These are phyloP conservation scores for Verasper variegatus DNA, from an alignment of 2,113 vertebrate genomes.

Conservation along the genomic window DNA sequence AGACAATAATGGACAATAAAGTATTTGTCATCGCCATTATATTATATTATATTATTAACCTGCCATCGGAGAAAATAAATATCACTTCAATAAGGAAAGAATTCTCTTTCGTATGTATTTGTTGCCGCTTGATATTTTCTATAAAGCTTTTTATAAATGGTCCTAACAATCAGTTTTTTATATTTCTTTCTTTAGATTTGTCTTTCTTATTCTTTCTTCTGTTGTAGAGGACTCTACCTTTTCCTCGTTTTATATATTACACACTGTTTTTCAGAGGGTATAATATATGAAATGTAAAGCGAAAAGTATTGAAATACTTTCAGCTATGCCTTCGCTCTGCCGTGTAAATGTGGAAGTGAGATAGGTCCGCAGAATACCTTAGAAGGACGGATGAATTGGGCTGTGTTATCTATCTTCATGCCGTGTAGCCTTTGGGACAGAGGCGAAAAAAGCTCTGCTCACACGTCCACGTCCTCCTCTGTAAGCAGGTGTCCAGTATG, in stretches of 20 bases:
- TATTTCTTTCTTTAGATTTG: not conserved
- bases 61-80: not conserved
- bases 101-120: not conserved
- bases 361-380: not conserved
- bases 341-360: not conserved
- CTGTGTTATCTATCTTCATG: not conserved
- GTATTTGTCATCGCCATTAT: too few relatives aligned
- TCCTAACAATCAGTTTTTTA: not conserved
- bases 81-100: not conserved
- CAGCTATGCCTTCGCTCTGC: not conserved
- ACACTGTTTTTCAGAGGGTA: not conserved
- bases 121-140: too few relatives aligned
- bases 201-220: not conserved
- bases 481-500: not conserved
- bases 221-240: not conserved
- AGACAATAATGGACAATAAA: too few relatives aligned
- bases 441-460: not conserved
- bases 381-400: not conserved
- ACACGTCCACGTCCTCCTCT: conserved; percentile 1
- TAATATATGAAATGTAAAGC: too few relatives aligned
- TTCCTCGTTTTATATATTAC: not conserved
- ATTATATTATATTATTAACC: too few relatives aligned
- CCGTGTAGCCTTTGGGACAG: conserved; percentile 1
- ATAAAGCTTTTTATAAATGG: too few relatives aligned
- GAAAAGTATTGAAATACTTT: not conserved